Percentiles rank a stretch among this genome's conserved stretches.
phyloP scores from a whole-genome alignment of 2,797 vertebrate genomes.

The Salmo trutta region DNA sequence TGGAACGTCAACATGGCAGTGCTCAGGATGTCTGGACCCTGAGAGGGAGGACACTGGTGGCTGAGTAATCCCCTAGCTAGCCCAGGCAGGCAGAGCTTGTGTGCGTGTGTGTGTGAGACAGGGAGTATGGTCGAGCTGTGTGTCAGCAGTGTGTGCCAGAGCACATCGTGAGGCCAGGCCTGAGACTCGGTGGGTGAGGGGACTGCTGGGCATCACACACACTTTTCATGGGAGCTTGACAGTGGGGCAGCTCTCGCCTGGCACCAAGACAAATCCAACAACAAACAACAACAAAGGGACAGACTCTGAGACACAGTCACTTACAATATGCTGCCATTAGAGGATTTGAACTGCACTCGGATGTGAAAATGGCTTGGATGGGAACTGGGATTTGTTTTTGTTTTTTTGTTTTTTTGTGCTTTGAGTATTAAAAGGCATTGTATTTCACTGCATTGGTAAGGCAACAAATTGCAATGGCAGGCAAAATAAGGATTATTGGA shows the following conservation, averaged over 20 bases:
- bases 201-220: conserved; percentile 4
- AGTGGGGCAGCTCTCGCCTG: conserved; percentile 12
- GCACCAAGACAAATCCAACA: conserved; percentile 36
- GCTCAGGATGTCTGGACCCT: too few species aligned
- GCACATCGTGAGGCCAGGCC: conserved; percentile 9
- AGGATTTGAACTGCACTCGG: neutral
- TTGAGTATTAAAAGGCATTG: neutral
- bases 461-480: neutral
- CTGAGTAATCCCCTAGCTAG: too few species aligned
- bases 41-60: too few species aligned
- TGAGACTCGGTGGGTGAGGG: conserved; percentile 12
- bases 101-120: neutral
- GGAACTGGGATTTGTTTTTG: neutral
- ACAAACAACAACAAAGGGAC: neutral
- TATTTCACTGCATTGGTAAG: neutral
- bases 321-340: neutral
- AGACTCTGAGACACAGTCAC: neutral
- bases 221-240: too few species aligned
- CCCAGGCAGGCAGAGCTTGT: neutral
- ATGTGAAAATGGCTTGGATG: neutral
- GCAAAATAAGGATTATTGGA: neutral
- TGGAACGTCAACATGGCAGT: too few species aligned
- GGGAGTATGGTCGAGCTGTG: neutral
- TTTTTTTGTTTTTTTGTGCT: neutral
- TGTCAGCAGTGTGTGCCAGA: neutral